Evolutionary conservation across 2,888 invertebrate species (phyloP), one percentile per base, ranked within the genome.

Genomic region (Alloplasta piceator): DNA sequence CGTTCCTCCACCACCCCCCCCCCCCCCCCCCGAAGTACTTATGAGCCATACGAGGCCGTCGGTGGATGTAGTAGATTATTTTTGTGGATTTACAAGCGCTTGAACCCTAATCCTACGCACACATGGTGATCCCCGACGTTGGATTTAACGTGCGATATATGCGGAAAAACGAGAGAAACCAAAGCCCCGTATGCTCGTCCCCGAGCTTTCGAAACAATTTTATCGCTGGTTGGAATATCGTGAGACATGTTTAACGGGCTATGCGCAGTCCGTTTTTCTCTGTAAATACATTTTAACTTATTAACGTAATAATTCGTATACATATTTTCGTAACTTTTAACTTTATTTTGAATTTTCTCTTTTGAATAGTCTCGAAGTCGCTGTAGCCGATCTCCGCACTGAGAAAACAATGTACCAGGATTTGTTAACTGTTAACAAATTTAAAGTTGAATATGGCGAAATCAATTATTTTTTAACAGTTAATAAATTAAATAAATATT

Each of bases 11-110:
- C 10, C 61, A 12, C 50, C 26, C 60, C 10, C 12, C 6, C 60
- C 36, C 10, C 5, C 61, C 5, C 46, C 52, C 60, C 50, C 56
- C 36, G 26, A 66, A 56, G 60, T 74, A 50, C 73, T 76, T 67
- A 60, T 55, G 48, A 60, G 14, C 71, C 67, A 66, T 70, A 66
- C 81, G 68, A 63, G 70, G 41, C n/a, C 60, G 14, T 63, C 43
- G 56, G 9, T 36, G 12, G 52, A 52, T 66, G 55, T 12, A 60
- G 73, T 76, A 74, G 55, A 78, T 81, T 81, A 78, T 81, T 81
- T 81, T 81, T 70, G 81, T 66, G 64, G 66, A 74, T 77, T 78
- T 74, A 73, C 60, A 77, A 70, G 52, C 70, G 78, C 77, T 78
- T 71, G 77, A 26, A 78, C 74, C 81, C 78, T 81, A 81, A 81